Conservation (phyloP, 2,888 invertebrate species). For the Galerucella nymphaeae region DNA sequence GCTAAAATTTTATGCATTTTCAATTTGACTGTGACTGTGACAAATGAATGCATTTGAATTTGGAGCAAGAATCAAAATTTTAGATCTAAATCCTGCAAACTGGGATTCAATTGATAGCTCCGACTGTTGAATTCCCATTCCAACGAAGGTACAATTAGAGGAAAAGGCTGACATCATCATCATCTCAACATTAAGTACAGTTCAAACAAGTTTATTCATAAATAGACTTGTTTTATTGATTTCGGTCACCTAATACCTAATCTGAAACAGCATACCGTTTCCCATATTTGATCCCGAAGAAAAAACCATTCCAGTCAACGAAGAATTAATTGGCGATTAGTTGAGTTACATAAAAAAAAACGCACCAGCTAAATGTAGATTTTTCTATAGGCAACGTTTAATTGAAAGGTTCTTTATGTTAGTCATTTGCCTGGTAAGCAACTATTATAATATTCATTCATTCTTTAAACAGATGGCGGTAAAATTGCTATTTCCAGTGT, state of each 20-base stretch:
- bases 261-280: conserved; percentile 34
- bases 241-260: conserved; percentile 37
- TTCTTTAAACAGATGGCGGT: conserved; percentile 50
- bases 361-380: conserved; percentile 30
- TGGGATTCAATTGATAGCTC: background rate
- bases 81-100: background rate
- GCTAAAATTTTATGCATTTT: too few relatives aligned
- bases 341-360: conserved; percentile 33
- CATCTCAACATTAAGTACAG: conserved; percentile 29
- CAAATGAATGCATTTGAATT: too few relatives aligned
- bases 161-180: conserved; percentile 24
- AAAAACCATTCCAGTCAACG: conserved; percentile 23
- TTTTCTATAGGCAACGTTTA: conserved; percentile 41
- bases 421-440: conserved; percentile 46
- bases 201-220: conserved; percentile 34
- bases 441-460: conserved; percentile 51
- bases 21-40: too few relatives aligned
- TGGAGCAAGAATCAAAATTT: background rate
- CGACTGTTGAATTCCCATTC: conserved; percentile 1
- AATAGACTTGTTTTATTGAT: conserved; percentile 32
- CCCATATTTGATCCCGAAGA: conserved; percentile 36
- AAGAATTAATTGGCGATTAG: conserved; percentile 40
- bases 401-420: conserved; percentile 50
- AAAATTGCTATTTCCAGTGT: conserved; percentile 45
- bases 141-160: conserved; percentile 23